phyloP scores from a whole-genome alignment of 2,888 invertebrate genomes.

The Eulithis prunata region DNA sequence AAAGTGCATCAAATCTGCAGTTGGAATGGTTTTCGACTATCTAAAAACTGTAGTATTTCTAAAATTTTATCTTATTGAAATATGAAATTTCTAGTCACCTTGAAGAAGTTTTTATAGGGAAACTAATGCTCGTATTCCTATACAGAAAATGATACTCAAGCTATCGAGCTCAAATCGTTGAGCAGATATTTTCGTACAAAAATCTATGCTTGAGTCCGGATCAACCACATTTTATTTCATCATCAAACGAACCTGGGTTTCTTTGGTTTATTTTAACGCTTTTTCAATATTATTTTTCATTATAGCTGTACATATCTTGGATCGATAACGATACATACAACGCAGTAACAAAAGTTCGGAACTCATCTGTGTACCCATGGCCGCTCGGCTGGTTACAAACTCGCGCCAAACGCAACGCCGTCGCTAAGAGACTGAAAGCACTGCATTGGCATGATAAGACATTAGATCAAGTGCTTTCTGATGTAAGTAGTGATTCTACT shows the following conservation, averaged over 20 bases:
- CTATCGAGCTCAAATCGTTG: too few relatives aligned
- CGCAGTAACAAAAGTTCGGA: slow-evolving; percentile 92
- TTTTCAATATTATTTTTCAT: slow-evolving; percentile 11
- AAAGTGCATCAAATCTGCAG: too few relatives aligned
- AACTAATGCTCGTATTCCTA: too few relatives aligned
- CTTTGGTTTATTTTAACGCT: not conserved
- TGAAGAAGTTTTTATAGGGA: too few relatives aligned
- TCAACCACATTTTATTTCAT: not conserved
- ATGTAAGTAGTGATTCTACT: slow-evolving; percentile 72
- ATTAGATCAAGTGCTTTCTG: slow-evolving; percentile 89
- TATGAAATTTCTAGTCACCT: too few relatives aligned
- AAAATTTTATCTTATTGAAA: too few relatives aligned
- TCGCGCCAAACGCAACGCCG: slow-evolving; percentile 88
- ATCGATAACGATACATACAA: slow-evolving; percentile 91
- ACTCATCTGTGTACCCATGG: slow-evolving; percentile 97
- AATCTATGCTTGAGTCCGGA: too few relatives aligned
- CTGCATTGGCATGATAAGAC: slow-evolving; percentile 93
- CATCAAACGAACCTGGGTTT: too few relatives aligned
- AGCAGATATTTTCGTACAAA: too few relatives aligned
- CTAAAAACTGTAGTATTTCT: too few relatives aligned
- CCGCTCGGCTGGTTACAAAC: slow-evolving; percentile 94
- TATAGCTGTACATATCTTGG: slow-evolving; percentile 94
- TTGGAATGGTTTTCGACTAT: too few relatives aligned
- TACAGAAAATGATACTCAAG: too few relatives aligned
- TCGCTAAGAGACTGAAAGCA: slow-evolving; percentile 89